Evolutionary conservation across 2,113 vertebrate genomes (phyloP).

Genomic region (Stigmatopora argus): DNA sequence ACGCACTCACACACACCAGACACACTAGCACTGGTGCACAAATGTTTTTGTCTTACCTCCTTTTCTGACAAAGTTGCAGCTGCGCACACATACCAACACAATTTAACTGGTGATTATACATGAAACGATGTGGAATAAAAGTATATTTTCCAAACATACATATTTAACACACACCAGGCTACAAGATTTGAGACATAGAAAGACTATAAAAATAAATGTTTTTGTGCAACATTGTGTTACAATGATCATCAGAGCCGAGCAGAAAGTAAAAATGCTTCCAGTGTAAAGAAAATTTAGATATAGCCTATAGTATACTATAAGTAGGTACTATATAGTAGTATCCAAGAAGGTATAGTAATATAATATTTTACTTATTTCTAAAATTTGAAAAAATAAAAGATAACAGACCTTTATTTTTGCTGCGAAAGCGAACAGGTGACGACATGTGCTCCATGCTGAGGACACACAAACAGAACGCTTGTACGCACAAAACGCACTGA

Average conservation of each 20-base stretch:
- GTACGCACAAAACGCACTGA: background rate
- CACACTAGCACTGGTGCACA: constrained; percentile 16
- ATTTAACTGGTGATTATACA: background rate
- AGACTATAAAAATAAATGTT: background rate
- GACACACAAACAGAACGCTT: background rate
- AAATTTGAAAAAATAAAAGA: too few species aligned
- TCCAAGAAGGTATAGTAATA: too few species aligned
- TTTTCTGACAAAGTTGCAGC: constrained; percentile 47
- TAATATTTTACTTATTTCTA: too few species aligned
- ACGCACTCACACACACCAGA: constrained; percentile 19
- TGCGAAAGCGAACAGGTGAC: constrained; percentile 54
- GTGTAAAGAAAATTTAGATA: too few species aligned
- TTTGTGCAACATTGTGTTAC: background rate
- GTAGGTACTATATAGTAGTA: too few species aligned
- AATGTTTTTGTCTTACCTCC: constrained; percentile 47
- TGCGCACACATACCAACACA: background rate
- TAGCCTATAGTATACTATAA: too few species aligned
- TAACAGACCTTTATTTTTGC: constrained; percentile 44
- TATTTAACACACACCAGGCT: background rate
- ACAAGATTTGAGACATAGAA: background rate
- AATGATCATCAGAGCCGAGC: background rate
- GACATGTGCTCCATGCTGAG: constrained; percentile 58
- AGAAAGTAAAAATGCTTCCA: too few species aligned
- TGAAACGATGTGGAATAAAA: background rate
- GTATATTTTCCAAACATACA: background rate